phyloP scores from a whole-genome alignment of 2,113 vertebrate species.

The Noctilio leporinus region DNA sequence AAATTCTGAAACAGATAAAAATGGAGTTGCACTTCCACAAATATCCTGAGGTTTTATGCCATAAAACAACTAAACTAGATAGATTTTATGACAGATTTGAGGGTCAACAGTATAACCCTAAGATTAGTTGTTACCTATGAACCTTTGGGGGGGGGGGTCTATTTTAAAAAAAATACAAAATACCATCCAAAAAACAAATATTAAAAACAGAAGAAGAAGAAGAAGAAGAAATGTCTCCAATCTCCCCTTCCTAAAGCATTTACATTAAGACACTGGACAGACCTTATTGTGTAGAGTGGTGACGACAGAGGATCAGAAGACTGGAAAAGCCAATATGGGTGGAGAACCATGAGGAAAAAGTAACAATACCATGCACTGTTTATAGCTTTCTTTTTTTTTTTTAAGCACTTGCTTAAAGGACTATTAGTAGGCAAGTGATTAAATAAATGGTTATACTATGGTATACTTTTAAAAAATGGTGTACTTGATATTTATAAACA shows the following conservation, averaged over 20 bases:
- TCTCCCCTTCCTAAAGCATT: background rate
- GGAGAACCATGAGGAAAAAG: background rate
- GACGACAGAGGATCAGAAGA: background rate
- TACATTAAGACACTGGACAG: background rate
- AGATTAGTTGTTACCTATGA: background rate
- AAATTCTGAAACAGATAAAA: conserved; percentile 23
- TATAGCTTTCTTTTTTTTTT: no score
- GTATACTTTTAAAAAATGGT: background rate
- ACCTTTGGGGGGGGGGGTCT: rapidly evolving
- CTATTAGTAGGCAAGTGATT: background rate
- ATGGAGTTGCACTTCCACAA: background rate
- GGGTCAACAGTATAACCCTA: background rate
- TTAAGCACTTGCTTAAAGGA: background rate
- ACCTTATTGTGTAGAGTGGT: background rate
- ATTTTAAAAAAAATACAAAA: background rate
- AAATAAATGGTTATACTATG: background rate
- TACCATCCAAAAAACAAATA: background rate
- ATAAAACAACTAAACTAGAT: background rate
- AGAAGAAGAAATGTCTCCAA: background rate
- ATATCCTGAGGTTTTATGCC: background rate
- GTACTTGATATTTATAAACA: background rate
- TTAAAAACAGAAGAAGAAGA: no score
- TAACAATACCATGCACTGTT: background rate
- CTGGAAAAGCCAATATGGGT: background rate
- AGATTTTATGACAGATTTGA: background rate